These are phyloP conservation scores for Leucoma salicis DNA, from an alignment of 2,888 invertebrate species.

Conservation along the genomic window DNA sequence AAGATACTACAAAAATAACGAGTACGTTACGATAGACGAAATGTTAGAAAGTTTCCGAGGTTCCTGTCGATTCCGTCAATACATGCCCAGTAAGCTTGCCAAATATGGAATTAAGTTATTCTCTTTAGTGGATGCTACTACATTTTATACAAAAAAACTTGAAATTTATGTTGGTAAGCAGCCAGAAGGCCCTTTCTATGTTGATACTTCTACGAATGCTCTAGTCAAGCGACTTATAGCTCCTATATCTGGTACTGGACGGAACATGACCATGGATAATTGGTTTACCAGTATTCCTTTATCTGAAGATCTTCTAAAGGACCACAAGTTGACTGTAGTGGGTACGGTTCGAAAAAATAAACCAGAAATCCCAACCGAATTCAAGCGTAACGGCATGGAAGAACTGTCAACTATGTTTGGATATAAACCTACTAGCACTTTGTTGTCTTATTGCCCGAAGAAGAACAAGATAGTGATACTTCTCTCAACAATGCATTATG, in stretches of 20 bases:
- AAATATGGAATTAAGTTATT: constrained; percentile 1
- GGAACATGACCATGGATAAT: background rate
- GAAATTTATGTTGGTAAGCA: constrained; percentile 1
- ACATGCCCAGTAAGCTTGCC: background rate
- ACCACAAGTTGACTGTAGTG: background rate
- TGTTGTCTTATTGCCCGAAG: too few relatives aligned
- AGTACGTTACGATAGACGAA: background rate
- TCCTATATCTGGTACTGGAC: background rate
- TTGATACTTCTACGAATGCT: background rate
- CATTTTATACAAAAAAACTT: background rate
- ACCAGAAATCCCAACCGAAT: background rate
- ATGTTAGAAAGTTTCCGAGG: background rate
- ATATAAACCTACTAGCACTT: too few relatives aligned
- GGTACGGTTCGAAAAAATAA: background rate
- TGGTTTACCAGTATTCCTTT: background rate
- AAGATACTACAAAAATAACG: background rate
- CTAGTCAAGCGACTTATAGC: background rate
- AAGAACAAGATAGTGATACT: too few relatives aligned
- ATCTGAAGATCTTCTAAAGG: background rate
- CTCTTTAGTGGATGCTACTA: background rate
- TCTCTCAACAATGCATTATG: too few relatives aligned
- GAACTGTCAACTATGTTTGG: too few relatives aligned
- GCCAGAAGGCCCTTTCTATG: background rate
- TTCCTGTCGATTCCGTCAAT: background rate
- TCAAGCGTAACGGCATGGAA: too few relatives aligned